Percentiles rank a stretch among this genome's conserved stretches.
phyloP scores from a whole-genome alignment of 2,888 invertebrate genomes.

The Nymphalis polychloros region DNA sequence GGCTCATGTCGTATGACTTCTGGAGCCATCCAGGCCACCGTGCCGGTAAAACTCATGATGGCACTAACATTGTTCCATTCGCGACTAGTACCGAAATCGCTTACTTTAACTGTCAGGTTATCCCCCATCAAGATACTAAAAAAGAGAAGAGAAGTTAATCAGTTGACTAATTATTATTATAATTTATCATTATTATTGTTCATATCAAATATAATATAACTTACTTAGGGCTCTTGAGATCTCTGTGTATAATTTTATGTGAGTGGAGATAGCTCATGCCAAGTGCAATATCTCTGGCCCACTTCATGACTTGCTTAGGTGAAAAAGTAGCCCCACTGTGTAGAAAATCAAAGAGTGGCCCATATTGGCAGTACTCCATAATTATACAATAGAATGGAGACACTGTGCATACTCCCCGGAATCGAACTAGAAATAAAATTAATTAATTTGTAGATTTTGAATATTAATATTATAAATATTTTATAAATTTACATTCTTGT shows the following conservation, averaged over 20 bases:
- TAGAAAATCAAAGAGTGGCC: conserved; percentile 95
- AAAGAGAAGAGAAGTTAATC: conserved; percentile 12
- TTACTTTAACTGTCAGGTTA: conserved; percentile 93
- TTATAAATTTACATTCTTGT: not conserved
- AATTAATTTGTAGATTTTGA: no score
- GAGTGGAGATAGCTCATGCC: conserved; percentile 98
- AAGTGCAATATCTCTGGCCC: conserved; percentile 97
- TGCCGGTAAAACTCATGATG: conserved; percentile 98
- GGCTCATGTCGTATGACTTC: conserved; percentile 98
- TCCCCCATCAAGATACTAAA: conserved; percentile 91
- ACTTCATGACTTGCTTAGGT: conserved; percentile 92
- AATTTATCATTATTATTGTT: not conserved
- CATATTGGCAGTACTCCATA: conserved; percentile 99
- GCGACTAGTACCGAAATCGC: conserved; percentile 98
- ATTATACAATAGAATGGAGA: conserved; percentile 96
- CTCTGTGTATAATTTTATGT: conserved; percentile 98
- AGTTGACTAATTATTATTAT: not conserved
- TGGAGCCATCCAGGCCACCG: conserved; percentile 99
- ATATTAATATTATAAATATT: not conserved
- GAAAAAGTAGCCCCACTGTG: conserved; percentile 91
- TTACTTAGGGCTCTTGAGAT: conserved; percentile 99
- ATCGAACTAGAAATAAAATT: conserved; percentile 65
- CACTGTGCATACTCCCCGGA: conserved; percentile 96
- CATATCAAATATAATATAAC: conserved; percentile 52
- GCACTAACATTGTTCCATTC: conserved; percentile 97